phyloP scores from a whole-genome alignment of 2,797 vertebrate genomes.

The Morelia viridis region DNA sequence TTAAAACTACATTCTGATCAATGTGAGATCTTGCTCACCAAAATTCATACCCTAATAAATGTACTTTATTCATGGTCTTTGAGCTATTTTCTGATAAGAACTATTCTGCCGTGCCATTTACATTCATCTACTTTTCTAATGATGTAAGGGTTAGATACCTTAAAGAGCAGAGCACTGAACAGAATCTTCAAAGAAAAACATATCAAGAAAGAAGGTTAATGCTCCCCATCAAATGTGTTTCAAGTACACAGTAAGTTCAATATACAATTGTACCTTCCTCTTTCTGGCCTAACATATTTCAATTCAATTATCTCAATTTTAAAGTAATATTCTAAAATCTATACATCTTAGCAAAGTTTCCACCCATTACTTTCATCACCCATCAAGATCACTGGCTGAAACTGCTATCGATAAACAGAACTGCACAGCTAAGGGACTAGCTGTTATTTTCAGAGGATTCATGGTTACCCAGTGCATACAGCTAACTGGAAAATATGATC shows the following conservation, averaged over 20 bases:
- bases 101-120: background rate
- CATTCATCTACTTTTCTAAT: background rate
- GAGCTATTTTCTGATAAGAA: background rate
- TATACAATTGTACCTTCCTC: background rate
- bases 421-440: background rate
- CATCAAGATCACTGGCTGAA: conserved; percentile 22
- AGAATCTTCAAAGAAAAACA: background rate
- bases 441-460: background rate
- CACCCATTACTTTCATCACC: conserved; percentile 22
- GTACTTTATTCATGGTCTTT: background rate
- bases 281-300: conserved; percentile 13
- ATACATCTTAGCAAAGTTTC: conserved; percentile 17
- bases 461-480: background rate
- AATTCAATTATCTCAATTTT: conserved; percentile 26
- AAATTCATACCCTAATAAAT: background rate
- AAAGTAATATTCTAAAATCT: conserved; percentile 36
- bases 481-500: background rate
- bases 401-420: background rate
- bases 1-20: background rate
- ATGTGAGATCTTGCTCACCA: background rate
- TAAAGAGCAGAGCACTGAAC: background rate
- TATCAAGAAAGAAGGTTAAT: background rate
- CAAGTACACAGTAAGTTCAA: conserved; percentile 26
- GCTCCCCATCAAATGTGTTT: conserved; percentile 1
- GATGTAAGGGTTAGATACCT: background rate